Base-by-base conservation (phyloP, 2,797 vertebrate genomes). In the Dipus sagitta region DNA sequence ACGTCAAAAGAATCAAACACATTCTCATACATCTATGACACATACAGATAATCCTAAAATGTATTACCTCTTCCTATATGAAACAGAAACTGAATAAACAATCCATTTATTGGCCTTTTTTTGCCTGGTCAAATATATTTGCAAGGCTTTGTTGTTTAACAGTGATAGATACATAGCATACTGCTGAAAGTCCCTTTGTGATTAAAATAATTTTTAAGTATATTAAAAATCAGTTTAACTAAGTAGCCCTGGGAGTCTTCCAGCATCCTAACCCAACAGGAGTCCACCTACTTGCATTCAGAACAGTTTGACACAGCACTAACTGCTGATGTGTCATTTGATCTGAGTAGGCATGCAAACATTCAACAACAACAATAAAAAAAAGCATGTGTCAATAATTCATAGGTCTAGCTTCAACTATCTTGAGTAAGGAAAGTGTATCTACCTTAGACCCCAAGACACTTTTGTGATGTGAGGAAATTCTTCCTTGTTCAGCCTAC, bases 221-320 rank as follows among this genome's bases (percentile, higher is more conserved):
- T 93, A 97, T 78, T 94, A 80, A 92, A 94, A 88, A 75, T 91
- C 88, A 88, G 71, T 92, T 94, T 79, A 62, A 95, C 80, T 82
- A 89, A 91, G 67, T 60, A 92, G 52, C 81, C 64, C 13, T n/a
- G 32, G 38, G 52, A 91, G 70, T 92, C 91, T 96, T 89, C 75
- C 64, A 70, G 28, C 30, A 86, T 21, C 84, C 28, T 65, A 52
- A 81, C 42, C 38, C 96, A 86, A 91, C 62, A 86, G 62, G 62
- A 88, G 24, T 82, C 74, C 77, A 62, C 81, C 92, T 64, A 89
- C 91, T 94, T 95, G 76, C 93, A 94, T 83, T 92, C 64, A 94
- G 84, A 90, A 82, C 17, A 88, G 38, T 68, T 1, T 89, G 80
- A 81, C 83, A 90, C 14, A 95, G 64, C 52, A 90, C 12, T 84